Base-by-base conservation (phyloP, 2,888 invertebrate genomes). In the Pimpla rufipes region DNA sequence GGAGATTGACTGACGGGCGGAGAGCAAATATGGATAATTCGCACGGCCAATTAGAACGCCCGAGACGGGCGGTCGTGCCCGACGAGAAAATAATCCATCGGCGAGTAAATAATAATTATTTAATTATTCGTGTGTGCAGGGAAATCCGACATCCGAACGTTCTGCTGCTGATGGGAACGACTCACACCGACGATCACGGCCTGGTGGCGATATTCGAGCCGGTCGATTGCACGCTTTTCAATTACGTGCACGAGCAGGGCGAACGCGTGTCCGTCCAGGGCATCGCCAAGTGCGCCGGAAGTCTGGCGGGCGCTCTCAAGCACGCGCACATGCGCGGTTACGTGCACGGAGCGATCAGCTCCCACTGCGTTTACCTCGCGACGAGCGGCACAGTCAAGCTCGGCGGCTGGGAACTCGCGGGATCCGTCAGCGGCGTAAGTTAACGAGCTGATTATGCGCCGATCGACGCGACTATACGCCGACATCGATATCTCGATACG, bases 391-490 rank as follows among this genome's bases (percentile, higher is more conserved):
- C 85, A 57, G 84, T 91, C 3, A 92, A 92, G 87, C 88, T 92
- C 37, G 92, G 91, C 13, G 91, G 91, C 67, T 92, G 92, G 92
- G 92, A 92, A 87, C 79, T 92, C 55, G 90, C 92, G 4, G 81
- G 66, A 40, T 80, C 86, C 55, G 66, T 85, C 42, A 80, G 87
- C 79, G 83, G 81, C 18, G 91, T 91, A 80, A 87, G 85, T 73
- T n/a, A 18, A 67, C 13, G 45, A 35, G 62, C 59, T 11, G 66
- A 76, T 55, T 13, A 52, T 40, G 18, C 16, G 16, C 11, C 13
- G 23, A 66, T 29, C 13, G n/a, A 2, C 11, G 45, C n/a, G n/a
- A n/a, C n/a, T n/a, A n/a, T n/a, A n/a, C n/a, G n/a, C n/a, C n/a
- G n/a, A n/a, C n/a, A n/a, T n/a, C 10, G 7, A 21, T 4, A 66